A percentile compares a stretch with the other conserved stretches of the same genome.
Evolutionary conservation across 1,140 invertebrate genomes (phyloP).

Genomic region (Samia ricini): DNA sequence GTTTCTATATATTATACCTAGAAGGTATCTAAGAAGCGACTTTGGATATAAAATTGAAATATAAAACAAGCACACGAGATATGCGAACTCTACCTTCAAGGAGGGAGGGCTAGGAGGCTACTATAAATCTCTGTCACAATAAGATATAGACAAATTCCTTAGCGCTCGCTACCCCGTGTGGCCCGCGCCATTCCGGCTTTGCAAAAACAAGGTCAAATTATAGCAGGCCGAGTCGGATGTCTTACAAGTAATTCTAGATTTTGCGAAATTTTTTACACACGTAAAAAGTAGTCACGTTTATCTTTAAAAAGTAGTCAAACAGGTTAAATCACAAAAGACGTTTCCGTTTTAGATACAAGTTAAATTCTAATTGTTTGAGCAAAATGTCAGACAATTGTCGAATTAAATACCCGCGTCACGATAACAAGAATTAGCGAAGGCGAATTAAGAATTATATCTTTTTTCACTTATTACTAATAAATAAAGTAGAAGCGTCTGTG

Average conservation of each 20-base stretch:
- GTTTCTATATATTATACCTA: not conserved
- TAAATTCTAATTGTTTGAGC: too few relatives aligned
- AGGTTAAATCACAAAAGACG: too few relatives aligned
- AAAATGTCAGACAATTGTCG: too few relatives aligned
- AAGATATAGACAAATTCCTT: constrained; percentile 31
- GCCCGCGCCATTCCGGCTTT: not conserved
- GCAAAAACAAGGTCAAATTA: not conserved
- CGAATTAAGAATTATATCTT: too few relatives aligned
- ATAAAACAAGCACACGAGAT: not conserved
- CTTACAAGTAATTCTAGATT: not conserved
- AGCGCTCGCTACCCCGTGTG: constrained; percentile 1
- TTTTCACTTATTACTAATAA: too few relatives aligned
- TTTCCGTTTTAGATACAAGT: too few relatives aligned
- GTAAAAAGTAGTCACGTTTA: too few relatives aligned
- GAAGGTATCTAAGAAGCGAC: not conserved
- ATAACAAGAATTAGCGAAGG: too few relatives aligned
- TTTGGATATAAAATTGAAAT: not conserved
- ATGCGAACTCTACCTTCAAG: not conserved
- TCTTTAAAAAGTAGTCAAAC: too few relatives aligned
- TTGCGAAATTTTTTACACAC: too few relatives aligned
- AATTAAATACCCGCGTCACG: too few relatives aligned
- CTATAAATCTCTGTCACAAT: constrained; percentile 30
- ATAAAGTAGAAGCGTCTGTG: too few relatives aligned
- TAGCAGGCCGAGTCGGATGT: not conserved
- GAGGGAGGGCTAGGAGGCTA: constrained; percentile 13